These are phyloP conservation scores for Calypte anna DNA, from an alignment of 2,113 vertebrate genomes.

Conservation along the genomic window DNA sequence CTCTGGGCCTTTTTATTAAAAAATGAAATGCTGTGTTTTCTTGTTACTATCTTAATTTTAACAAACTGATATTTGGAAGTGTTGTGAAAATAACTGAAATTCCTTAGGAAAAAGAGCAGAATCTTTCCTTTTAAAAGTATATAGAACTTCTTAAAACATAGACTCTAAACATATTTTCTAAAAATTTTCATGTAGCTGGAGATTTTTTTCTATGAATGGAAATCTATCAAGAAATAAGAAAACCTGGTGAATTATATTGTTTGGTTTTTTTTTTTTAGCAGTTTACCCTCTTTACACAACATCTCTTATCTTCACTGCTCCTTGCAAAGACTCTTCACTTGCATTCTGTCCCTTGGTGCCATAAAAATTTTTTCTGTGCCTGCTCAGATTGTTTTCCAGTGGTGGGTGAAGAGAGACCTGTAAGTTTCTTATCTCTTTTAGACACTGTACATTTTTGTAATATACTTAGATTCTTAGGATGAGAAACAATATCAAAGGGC, in stretches of 20 bases:
- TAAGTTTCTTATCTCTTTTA: neutral
- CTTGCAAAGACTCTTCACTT: neutral
- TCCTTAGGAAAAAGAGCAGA: neutral
- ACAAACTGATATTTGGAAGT: neutral
- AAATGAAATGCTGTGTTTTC: neutral
- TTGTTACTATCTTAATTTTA: neutral
- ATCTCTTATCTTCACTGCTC: neutral
- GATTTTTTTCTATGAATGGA: neutral
- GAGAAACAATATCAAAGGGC: neutral
- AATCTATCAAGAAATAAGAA: neutral
- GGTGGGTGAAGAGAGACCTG: neutral
- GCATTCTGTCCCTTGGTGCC: neutral
- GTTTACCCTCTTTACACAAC: neutral
- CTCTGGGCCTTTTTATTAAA: neutral
- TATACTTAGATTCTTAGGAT: neutral
- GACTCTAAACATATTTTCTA: neutral
- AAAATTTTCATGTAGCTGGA: neutral
- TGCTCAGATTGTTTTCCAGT: neutral
- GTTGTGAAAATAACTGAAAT: neutral
- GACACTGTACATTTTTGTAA: constrained; percentile 22
- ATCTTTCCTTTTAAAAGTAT: neutral
- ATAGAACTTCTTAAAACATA: neutral
- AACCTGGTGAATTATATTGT: neutral
- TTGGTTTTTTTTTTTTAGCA: neutral
- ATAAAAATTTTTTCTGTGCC: neutral